Base-by-base conservation (phyloP, 1,140 invertebrate genomes). In the Bursaphelenchus mucronatus region DNA sequence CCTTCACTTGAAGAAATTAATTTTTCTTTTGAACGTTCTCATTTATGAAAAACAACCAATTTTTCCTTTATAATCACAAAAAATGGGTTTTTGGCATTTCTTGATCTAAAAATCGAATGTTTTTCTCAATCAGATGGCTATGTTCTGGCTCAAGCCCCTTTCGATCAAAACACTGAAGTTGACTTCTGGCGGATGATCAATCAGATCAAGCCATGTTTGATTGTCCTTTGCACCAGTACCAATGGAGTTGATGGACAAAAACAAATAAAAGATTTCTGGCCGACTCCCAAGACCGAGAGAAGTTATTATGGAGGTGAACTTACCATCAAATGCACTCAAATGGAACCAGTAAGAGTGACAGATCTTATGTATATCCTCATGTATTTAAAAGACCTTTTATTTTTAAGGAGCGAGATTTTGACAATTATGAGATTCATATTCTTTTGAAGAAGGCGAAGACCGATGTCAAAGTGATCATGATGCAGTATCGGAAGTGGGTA, bases 81-180 rank as follows among this genome's bases (percentile, higher is more conserved):
- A n/a, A n/a, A n/a, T n/a, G 3, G 49, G 49, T 3, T 52, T 52
- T 52, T 30, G 7, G 6, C 39, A 21, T 52, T 13, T 3, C 30
- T 30, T 5, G 2, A 3, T 30, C 21, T n/a, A n/a, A n/a, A n/a
- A 51, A 51, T 17, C 1, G 4, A 52, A 11, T 30, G 8, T 52
- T 30, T 0, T 3, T 13, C n/a, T 52, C 8, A 8, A 13, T 13
- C 46, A 58, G 56, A 43, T 43, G 56, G 56, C 39, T 58, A 44
- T n/a, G 43, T 58, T 41, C 56, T 58, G 30, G 56, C 56, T 21
- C 56, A 58, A 51, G 56, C 56, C 39, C 56, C 56, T 0, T 58
- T 58, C 56, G 56, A 58, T 11, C 21, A 58, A 21, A 10, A 58
- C 30, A 58, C 56, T 21, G 56, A 58, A 58, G 19, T 41, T 10